phyloP scores from a whole-genome alignment of 2,113 vertebrate species.

The Ceuthmochares aereus region DNA sequence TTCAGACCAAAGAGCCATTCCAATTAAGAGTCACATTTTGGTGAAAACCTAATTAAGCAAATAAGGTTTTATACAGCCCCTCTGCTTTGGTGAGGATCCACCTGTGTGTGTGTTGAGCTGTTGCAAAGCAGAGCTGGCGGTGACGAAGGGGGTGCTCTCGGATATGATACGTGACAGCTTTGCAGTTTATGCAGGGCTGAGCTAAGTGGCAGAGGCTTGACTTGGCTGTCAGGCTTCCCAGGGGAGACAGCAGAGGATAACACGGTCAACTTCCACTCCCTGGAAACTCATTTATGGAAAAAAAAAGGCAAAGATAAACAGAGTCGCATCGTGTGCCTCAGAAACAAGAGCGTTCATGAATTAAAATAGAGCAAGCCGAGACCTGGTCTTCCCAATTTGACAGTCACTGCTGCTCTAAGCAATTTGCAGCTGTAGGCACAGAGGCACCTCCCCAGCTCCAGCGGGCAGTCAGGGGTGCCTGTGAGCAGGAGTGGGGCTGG shows the following conservation, averaged over 20 bases:
- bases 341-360: not conserved
- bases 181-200: not conserved
- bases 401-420: not conserved
- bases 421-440: not conserved
- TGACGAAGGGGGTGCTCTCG: not conserved
- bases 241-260: not conserved
- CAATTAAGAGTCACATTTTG: accelerated
- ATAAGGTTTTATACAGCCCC: not conserved
- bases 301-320: not conserved
- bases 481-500: not conserved
- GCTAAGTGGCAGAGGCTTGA: not conserved
- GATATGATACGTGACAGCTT: accelerated
- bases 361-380: not conserved
- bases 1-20: accelerated
- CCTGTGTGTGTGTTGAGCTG: not conserved
- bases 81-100: not conserved
- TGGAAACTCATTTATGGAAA: not conserved
- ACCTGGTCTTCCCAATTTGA: not conserved
- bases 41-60: not conserved
- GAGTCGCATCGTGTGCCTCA: not conserved
- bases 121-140: not conserved
- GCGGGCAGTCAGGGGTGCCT: not conserved
- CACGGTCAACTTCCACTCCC: not conserved
- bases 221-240: not conserved
- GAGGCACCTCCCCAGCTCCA: accelerated